Evolutionary conservation across 2,113 vertebrate genomes (phyloP).

Genomic region (Protomyctophum bolini): DNA sequence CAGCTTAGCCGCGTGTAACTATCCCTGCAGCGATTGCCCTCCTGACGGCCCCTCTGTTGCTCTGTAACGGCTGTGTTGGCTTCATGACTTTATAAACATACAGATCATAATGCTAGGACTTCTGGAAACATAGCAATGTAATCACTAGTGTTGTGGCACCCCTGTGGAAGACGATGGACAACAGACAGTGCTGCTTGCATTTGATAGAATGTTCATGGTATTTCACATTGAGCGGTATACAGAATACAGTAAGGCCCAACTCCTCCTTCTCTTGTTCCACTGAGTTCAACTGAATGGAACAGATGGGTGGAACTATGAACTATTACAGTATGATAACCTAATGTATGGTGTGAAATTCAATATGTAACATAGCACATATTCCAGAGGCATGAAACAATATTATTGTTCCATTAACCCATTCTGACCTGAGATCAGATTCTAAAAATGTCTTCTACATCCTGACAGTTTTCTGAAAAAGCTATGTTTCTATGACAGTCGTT

Average conservation of each 20-base stretch:
- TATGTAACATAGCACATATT: neutral
- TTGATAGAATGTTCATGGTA: slow-evolving; percentile 31
- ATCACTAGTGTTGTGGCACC: slow-evolving; percentile 26
- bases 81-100: slow-evolving; percentile 32
- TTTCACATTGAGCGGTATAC: no score
- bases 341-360: neutral
- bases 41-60: neutral
- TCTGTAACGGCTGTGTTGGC: no score
- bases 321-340: no score
- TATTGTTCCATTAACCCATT: no score
- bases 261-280: neutral
- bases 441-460: no score
- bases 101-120: slow-evolving; percentile 8
- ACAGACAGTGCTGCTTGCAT: neutral
- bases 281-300: no score
- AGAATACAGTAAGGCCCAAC: neutral
- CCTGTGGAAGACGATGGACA: slow-evolving; percentile 3
- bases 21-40: neutral
- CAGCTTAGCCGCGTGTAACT: no score
- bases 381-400: no score
- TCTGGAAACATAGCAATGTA: slow-evolving; percentile 32
- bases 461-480: no score
- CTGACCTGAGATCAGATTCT: no score
- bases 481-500: no score
- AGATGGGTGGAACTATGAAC: no score